phyloP scores from a whole-genome alignment of 2,113 vertebrate genomes.

The Eira barbara region DNA sequence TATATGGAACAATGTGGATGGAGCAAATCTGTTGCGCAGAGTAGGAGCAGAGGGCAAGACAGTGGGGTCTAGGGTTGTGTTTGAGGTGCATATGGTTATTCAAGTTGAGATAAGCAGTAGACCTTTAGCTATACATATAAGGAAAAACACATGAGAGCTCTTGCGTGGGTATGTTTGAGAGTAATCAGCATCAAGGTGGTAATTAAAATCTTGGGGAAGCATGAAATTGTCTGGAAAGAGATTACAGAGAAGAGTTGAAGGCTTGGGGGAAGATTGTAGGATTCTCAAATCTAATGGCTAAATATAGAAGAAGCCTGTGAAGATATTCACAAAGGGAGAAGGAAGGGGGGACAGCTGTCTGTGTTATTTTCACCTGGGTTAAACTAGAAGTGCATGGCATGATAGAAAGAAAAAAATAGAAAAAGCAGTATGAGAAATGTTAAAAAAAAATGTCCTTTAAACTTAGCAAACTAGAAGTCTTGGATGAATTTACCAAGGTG shows the following conservation, averaged over 20 bases:
- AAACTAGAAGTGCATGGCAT: neutral
- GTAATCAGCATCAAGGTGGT: neutral
- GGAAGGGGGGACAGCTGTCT: no score
- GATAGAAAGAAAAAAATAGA: neutral
- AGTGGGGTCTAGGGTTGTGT: no score
- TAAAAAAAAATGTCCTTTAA: neutral
- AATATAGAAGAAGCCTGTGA: neutral
- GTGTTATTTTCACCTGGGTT: neutral
- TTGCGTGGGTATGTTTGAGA: neutral
- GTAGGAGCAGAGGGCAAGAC: neutral
- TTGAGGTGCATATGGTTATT: neutral
- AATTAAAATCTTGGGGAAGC: neutral
- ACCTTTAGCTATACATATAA: neutral
- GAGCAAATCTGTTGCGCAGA: no score
- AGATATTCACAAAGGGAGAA: neutral
- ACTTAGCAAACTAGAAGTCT: neutral
- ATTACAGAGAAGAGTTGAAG: neutral
- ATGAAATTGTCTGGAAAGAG: neutral
- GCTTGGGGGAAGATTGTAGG: neutral
- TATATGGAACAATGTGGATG: neutral
- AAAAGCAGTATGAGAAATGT: neutral
- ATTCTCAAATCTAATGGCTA: neutral
- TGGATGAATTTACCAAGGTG: neutral
- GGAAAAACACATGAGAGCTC: neutral
- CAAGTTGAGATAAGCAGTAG: neutral